Base-by-base conservation (phyloP, 2,888 invertebrate genomes). In the Drosophila cognata region DNA sequence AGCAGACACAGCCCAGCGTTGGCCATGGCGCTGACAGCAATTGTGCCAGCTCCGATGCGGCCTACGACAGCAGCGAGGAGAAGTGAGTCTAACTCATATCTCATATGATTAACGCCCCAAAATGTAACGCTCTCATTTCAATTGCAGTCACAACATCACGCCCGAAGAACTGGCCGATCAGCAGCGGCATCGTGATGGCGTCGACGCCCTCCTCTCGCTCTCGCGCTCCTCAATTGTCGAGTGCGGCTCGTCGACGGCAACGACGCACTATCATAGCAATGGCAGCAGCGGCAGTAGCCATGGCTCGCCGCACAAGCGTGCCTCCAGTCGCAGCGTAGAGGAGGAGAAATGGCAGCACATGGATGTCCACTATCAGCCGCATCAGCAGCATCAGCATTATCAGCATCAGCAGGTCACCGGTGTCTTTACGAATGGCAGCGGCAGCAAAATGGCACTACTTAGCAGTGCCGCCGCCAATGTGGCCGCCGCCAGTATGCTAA, bases 151-250 rank as follows among this genome's bases (percentile, higher is more conserved):
- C 77, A 92, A 91, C 74, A 90, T 93, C 38, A 91, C 92, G 51
- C 92, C 92, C 61, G 92, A 93, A 79, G 95, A 95, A 84, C 93
- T 95, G 56, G 96, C 95, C 82, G 96, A 96, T 92, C 95, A 95
- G 83, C 94, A 96, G 77, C 95, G 95, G 85, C 96, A 96, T 77
- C 96, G 95, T 50, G 96, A 96, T 92, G 97, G 97, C 69, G 97
- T 97, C 0, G 96, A 97, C 88, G 97, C 96, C 0, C 93, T 97
- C 74, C 93, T 97, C 52, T 96, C 97, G 91, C 94, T 97, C 66
- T 97, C 97, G 0, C 94, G 97, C 71, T 96, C 96, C 1, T 96
- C 96, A 8, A 95, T 89, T 59, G 82, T 89, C 51, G 92, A 91
- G 57, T 79, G 82, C 75, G 79, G 89, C 33, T 89, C 88, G 28